Evolutionary conservation across 2,797 vertebrate species (phyloP), one percentile per base, ranked within the genome.

Genomic region (Austrolebias charrua): DNA sequence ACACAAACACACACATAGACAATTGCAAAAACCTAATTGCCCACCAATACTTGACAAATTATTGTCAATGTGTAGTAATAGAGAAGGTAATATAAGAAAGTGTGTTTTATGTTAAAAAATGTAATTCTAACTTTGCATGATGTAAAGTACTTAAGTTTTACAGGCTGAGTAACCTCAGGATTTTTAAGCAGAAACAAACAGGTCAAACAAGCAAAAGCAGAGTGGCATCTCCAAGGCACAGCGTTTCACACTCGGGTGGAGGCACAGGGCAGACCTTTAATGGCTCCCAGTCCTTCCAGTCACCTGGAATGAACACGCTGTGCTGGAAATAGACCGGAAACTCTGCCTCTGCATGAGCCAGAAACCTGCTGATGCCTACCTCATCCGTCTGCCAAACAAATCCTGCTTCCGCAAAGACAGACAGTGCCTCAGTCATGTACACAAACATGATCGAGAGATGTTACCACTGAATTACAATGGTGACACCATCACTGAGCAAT

Each of bases 241-340:
- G 86, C 80, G 80, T 89, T 90, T 90, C 84, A 90, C 88, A 88
- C 89, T 85, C 45, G 83, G 81, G 43, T 87, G 81, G 85, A 86
- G 79, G 81, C 82, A 75, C 75, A 86, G 83, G 82, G 85, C 62
- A 64, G 76, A 77, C 78, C 80, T 86, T 84, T 89, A 87, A 90
- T 89, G 84, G 88, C 86, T 86, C 85, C 87, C 85, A 84, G 71
- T 73, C 75, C 78, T 83, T 78, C 78, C 79, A 85, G 86, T 88
- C 89, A 90, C 86, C 89, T 83, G 86, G 82, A 87, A 89, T 89
- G 87, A 90, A 87, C 85, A 82, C 19, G 71, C 78, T 75, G 78
- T 55, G 63, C 81, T 89, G 85, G 88, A 90, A 90, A 90, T 89
- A 90, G 86, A 91, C 88, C 75, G 81, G 82, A 88, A 88, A 90